These are phyloP conservation scores for Endotricha flammealis DNA, from an alignment of 2,888 invertebrate species.

Conservation along the genomic window DNA sequence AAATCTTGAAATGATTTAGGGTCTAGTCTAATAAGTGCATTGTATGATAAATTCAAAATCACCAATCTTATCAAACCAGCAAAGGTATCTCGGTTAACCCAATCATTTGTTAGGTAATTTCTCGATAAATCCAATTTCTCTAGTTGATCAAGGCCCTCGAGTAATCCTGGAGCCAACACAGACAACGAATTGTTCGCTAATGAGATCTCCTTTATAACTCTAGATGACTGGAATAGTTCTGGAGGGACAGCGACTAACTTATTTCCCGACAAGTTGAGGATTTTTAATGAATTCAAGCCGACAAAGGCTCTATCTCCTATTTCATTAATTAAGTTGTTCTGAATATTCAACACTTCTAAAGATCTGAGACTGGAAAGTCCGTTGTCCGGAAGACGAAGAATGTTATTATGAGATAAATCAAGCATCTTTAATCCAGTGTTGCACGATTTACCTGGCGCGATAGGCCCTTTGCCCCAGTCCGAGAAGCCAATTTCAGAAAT, in stretches of 20 bases:
- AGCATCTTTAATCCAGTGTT: constrained; percentile 83
- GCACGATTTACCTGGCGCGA: constrained; percentile 83
- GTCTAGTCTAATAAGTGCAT: constrained; percentile 83
- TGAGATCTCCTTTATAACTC: constrained; percentile 84
- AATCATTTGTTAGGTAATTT: constrained; percentile 85
- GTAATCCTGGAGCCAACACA: constrained; percentile 84
- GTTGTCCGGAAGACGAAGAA: constrained; percentile 83
- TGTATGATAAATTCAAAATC: constrained; percentile 85
- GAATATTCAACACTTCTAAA: constrained; percentile 83
- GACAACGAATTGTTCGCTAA: constrained; percentile 89
- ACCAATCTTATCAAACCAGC: constrained; percentile 84
- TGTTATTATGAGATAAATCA: constrained; percentile 86
- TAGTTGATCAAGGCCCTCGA: constrained; percentile 85
- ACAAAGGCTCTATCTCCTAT: constrained; percentile 86
- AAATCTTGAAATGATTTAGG: constrained; percentile 85
- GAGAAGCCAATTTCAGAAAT: constrained; percentile 86
- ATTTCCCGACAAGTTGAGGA: constrained; percentile 89
- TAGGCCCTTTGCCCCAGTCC: constrained; percentile 83
- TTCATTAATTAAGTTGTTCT: constrained; percentile 86
- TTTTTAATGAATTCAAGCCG: constrained; percentile 82
- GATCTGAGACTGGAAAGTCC: constrained; percentile 84
- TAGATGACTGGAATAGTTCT: constrained; percentile 85
- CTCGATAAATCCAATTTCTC: constrained; percentile 84
- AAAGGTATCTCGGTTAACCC: constrained; percentile 88
- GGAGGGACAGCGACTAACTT: constrained; percentile 87